Evolutionary conservation across 2,888 invertebrate species (phyloP), one percentile per base, ranked within the genome.

Genomic region (Mimas tiliae): DNA sequence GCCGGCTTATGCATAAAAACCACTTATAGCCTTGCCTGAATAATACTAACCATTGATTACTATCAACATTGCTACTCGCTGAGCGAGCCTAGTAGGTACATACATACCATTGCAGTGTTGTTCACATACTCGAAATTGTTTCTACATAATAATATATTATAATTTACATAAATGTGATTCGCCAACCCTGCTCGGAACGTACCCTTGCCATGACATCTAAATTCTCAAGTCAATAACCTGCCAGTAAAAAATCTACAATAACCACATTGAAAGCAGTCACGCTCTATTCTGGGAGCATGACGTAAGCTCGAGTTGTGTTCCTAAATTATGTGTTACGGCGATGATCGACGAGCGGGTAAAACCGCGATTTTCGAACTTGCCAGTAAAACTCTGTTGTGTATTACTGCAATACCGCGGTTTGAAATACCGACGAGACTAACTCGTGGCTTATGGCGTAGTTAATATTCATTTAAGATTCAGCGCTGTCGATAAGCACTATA

Each of bases 181-280:
- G 48, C 21, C 47, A 63, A 58, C 55, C 33, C 65, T 58, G 27
- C 19, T n/a, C 34, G 52, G 34, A 34, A 38, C 12, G 69, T 87
- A 90, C 88, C 93, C 93, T 93, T 92, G 90, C 81, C 86, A 70
- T 90, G 93, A 93, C 93, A 90, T 93, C 89, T 84, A 90, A 88
- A 86, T 79, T 75, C 68, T 68, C 77, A 82, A 88, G 93, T 90
- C 93, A 91, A 90, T 87, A 90, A 91, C 91, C 92, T 80, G 84
- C 74, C 74, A 73, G 84, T 85, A 88, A 90, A 91, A 90, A 92
- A 87, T 81, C 80, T 81, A 87, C 87, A 89, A 87, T 87, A 88
- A 88, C 83, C 79, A 83, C 86, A 89, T 87, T 87, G 88, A 90
- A 87, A 87, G 84, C 77, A 74, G 77, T 77, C 84, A 78, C 77